A percentile compares a stretch with the other conserved stretches of the same genome.
Conservation (phyloP, 2,113 vertebrate genomes). For the Microtus ochrogaster region DNA sequence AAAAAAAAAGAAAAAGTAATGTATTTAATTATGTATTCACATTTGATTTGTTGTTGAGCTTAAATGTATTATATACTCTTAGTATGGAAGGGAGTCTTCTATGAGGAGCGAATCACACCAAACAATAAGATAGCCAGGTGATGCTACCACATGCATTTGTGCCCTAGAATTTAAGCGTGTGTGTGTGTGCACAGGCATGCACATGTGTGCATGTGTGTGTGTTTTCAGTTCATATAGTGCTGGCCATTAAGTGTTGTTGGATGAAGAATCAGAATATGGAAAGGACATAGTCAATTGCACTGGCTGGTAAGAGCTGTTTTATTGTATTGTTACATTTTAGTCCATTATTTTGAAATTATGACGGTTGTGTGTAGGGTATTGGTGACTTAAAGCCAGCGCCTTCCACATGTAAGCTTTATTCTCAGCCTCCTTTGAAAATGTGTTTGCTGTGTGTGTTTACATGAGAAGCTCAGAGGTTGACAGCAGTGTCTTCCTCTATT, state of each 20-base stretch:
- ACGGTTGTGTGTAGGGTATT: neutral
- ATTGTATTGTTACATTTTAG: neutral
- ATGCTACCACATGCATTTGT: neutral
- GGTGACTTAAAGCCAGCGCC: neutral
- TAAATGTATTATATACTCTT: neutral
- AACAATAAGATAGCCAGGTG: neutral
- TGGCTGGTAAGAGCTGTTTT: neutral
- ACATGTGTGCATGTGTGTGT: neutral
- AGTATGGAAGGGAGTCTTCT: neutral
- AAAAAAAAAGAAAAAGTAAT: neutral
- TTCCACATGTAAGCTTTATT: neutral
- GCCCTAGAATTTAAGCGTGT: neutral
- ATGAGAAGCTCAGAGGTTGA: too few species aligned
- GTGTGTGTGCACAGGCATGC: neutral
- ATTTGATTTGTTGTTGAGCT: neutral
- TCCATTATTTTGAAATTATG: neutral
- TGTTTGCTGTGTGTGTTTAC: neutral
- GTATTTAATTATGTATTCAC: neutral
- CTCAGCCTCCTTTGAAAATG: neutral
- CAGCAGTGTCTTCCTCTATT: neutral
- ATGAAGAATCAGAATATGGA: neutral
- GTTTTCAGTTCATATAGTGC: conserved; percentile 6
- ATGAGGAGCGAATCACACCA: neutral
- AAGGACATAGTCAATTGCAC: neutral
- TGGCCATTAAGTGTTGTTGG: neutral